Conservation (phyloP, 2,797 vertebrate genomes). For the Arctocebus calabarensis region DNA sequence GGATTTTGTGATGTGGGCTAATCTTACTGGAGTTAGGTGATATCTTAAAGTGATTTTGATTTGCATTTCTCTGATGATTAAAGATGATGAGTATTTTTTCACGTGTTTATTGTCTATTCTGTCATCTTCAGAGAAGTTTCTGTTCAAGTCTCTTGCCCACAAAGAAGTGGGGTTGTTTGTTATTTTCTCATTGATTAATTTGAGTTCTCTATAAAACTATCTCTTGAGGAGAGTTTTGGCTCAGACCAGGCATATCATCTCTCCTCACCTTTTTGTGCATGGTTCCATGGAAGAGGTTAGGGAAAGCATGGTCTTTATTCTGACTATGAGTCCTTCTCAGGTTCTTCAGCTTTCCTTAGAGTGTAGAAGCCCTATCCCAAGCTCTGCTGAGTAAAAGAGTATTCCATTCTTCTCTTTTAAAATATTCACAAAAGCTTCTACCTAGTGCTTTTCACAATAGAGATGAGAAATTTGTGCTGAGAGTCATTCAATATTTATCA, state of each 20-base stretch:
- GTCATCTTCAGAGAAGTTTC: too few species aligned
- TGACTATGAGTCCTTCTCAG: background rate
- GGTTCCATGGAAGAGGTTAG: background rate
- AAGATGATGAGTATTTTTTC: too few species aligned
- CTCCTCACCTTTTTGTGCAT: background rate
- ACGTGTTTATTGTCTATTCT: too few species aligned
- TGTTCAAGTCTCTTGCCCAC: too few species aligned
- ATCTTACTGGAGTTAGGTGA: too few species aligned
- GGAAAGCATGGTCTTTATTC: background rate
- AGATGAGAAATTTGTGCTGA: constrained; percentile 10
- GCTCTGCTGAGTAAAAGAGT: background rate
- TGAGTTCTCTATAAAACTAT: background rate
- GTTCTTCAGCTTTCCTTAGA: background rate
- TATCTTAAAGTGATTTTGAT: too few species aligned
- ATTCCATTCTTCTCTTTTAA: background rate
- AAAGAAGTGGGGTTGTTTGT: too few species aligned
- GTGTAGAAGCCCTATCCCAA: background rate
- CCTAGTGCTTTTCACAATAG: background rate
- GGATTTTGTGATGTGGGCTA: too few species aligned
- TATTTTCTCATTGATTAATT: too few species aligned
- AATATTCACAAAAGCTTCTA: background rate
- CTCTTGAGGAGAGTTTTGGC: background rate
- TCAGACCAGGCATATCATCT: background rate
- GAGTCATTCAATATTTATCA: background rate
- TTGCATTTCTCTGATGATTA: too few species aligned